Evolutionary conservation across 2,797 vertebrate species (phyloP), one percentile per base, ranked within the genome.

Genomic region (Kryptolebias ocellatus): DNA sequence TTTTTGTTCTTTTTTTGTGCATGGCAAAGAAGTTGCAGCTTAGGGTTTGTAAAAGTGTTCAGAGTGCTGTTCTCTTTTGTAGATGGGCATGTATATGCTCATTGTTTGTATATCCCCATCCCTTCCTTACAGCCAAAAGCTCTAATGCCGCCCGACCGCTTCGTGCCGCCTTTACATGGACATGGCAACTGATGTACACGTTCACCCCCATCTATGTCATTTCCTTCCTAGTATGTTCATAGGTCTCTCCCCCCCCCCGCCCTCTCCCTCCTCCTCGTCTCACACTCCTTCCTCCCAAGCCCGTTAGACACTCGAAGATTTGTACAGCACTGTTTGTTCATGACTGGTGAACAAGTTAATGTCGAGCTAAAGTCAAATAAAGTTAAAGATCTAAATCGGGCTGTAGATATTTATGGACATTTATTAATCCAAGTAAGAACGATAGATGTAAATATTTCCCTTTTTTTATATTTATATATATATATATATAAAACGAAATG

Each of bases 81-180:
- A 96, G 96, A 98, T 96, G 97, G 97, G 97, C 98, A 97, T 97
- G 97, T 96, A 95, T 97, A 98, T 98, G 97, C 97, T 99, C 97
- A 99, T 98, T 98, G 97, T 99, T 95, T 98, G 96, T 99, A 97
- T 99, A 98, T 98, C 96, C 98, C 96, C 96, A 97, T 98, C 97
- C 96, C 97, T 99, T 99, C 98, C 96, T 99, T 99, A 98, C 98
- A 99, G 98, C 98, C 96, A 98, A 97, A 99, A 99, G 97, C 96
- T 97, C 97, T 97, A 99, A 99, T 96, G 97, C 97, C 95, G 97
- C 96, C 96, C 98, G 97, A 99, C 96, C 96, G 96, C 98, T 98
- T 95, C 96, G 97, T 96, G 95, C 96, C 90, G 96, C 97, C 97
- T 96, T 98, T 97, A 98, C 97, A 98, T 98, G 98, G 97, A 99